Evolutionary conservation across 2,797 vertebrate genomes (phyloP), one percentile per base, ranked within the genome.

Genomic region (Anabas testudineus): DNA sequence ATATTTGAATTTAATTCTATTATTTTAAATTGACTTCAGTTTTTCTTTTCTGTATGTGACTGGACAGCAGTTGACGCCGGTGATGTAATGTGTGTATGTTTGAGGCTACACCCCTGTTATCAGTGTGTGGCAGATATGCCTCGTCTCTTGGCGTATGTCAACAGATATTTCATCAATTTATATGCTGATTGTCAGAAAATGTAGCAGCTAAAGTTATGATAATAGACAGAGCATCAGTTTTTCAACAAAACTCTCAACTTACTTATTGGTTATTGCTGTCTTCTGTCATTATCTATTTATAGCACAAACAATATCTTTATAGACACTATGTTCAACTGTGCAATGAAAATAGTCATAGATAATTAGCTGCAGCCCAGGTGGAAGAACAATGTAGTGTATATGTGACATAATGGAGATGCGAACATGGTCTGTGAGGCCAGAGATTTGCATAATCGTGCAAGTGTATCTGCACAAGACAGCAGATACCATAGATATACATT

Each of bases 101-200:
- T n/a, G 49, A 18, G 57, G 76, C 80, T 90, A 83, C 90, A 48
- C 91, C 90, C 88, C 13, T 77, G 78, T 92, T 92, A 92, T 93
- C 92, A 87, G 83, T 58, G 37, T 21, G 67, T 62, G 61, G 54
- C 91, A 93, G 88, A 88, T 81, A 67, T 52, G 42, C 6, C 57
- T 65, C 13, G 19, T 66, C 32, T 8, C 47, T 26, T 22, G 10
- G 30, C 56, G 14, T 15, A 7, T 28, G 48, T 59, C 42, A 41
- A 30, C 7, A 24, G 37, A 21, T 12, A 30, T 32, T 21, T 26
- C 7, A 28, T 30, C 19, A 10, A n/a, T n/a, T 57, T 7, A 41
- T 30, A 21, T 15, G 5, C 15, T 14, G 4, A 14, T 47, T 4
- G 12, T 15, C 12, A 41, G n/a, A 37, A 63, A 28, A 15, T 28